Evolutionary conservation across 2,113 vertebrate genomes (phyloP), one percentile per base, ranked within the genome.

Genomic region (Crotalus horridus): DNA sequence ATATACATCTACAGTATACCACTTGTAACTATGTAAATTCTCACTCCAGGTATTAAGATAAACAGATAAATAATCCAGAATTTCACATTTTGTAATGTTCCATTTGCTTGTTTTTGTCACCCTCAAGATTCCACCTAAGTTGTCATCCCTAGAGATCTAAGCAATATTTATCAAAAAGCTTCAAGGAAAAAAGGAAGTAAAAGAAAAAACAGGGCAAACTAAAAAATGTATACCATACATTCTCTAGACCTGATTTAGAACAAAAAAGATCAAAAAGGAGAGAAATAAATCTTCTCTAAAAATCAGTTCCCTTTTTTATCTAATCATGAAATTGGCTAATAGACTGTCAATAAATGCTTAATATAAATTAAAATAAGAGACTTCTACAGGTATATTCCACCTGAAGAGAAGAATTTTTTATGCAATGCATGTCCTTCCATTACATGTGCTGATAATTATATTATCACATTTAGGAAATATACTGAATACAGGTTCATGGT

Each of bases 221-320:
- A 10, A 23, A 1, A 7, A 20, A n/a, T n/a, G 11, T 26, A 53
- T 43, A 0, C 48, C 1, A 8, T 51, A 9, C 0, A 0, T 0
- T 8, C 56, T 61, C 86, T 85, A 43, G 17, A 33, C 23, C 0
- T 39, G 2, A 0, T 58, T 26, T 17, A 7, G 58, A 0, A 8
- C 0, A 0, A 23, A 88, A 15, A 0, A 0, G 0, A 6, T 87
- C 6, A 48, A 1, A 0, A 1, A 8, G 87, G 59, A 58, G 1
- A 85, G 6, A 46, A 81, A 55, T 85, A 56, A 39, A 55, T 85
- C 7, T 56, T 56, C 20, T 39, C 56, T 46, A 23, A 74, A 81
- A 81, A n/a, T 21, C 48, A 91, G n/a, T 26, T 26, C 3, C 13
- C 51, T 17, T 43, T 23, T 9, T 56, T 85, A 85, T 21, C 23